Conservation (phyloP, 2,888 invertebrate species). For the Rambutsinella grinnellia region DNA sequence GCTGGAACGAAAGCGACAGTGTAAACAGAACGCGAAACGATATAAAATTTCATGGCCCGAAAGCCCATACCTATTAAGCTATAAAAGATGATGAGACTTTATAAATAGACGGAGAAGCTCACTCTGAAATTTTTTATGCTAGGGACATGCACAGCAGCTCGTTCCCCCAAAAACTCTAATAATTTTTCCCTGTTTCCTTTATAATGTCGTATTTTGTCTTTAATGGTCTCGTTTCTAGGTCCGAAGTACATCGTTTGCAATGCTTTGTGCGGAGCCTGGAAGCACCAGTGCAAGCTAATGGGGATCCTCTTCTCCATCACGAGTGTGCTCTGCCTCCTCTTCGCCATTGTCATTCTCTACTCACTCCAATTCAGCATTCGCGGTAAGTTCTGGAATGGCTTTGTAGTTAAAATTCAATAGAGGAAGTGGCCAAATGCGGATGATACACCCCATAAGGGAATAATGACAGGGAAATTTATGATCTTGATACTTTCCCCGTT, state of each 20-base stretch:
- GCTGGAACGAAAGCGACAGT: not conserved
- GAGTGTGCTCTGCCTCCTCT: slow-evolving; percentile 66
- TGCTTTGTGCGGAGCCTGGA: slow-evolving; percentile 66
- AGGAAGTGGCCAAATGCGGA: too few relatives aligned
- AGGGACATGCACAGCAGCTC: slow-evolving; percentile 23
- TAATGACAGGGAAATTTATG: too few relatives aligned
- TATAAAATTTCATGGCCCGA: not conserved
- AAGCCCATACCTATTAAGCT: not conserved
- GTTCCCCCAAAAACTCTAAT: slow-evolving; percentile 26
- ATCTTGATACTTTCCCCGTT: too few relatives aligned
- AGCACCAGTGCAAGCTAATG: slow-evolving; percentile 67
- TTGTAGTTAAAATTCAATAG: too few relatives aligned
- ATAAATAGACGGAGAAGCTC: not conserved
- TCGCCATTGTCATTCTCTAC: slow-evolving; percentile 66
- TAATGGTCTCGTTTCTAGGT: slow-evolving; percentile 59
- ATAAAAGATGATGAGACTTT: not conserved
- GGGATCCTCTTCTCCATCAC: slow-evolving; percentile 67
- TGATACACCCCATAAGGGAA: too few relatives aligned
- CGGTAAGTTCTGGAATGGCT: too few relatives aligned
- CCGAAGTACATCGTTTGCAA: slow-evolving; percentile 66
- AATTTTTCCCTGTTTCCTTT: slow-evolving; percentile 47
- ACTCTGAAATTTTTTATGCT: not conserved
- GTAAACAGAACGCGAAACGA: not conserved
- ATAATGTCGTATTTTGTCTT: slow-evolving; percentile 52
- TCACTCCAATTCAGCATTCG: slow-evolving; percentile 66